phyloP scores from a whole-genome alignment of 2,797 vertebrate genomes.

The Malacoraja senta region DNA sequence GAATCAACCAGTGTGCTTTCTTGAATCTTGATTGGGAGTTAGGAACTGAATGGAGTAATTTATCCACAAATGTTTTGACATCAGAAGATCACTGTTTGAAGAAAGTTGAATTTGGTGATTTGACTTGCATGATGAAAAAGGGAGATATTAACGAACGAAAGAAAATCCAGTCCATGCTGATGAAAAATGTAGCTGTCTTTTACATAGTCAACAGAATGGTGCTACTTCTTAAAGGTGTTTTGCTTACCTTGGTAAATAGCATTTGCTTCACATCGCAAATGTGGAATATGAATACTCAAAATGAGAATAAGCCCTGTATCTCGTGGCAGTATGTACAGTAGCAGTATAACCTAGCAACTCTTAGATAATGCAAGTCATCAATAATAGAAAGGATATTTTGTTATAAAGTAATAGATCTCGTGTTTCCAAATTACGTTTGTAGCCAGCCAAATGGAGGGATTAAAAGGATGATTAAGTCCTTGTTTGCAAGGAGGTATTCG shows the following conservation, averaged over 20 bases:
- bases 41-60: background rate
- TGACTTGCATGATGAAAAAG: background rate
- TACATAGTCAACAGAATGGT: background rate
- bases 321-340: background rate
- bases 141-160: background rate
- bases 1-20: background rate
- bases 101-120: background rate
- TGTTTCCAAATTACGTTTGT: background rate
- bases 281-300: background rate
- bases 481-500: background rate
- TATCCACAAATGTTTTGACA: too few relatives aligned
- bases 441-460: background rate
- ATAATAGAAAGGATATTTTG: constrained; percentile 5
- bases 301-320: background rate
- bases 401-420: background rate
- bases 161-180: background rate
- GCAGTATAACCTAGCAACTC: background rate
- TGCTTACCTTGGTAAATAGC: background rate
- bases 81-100: too few relatives aligned
- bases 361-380: background rate
- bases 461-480: background rate
- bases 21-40: background rate
- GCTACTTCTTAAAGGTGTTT: background rate
- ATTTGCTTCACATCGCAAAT: background rate
- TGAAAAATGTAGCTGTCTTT: background rate